phyloP scores from a whole-genome alignment of 2,113 vertebrate species.

The Fregata magnificens region DNA sequence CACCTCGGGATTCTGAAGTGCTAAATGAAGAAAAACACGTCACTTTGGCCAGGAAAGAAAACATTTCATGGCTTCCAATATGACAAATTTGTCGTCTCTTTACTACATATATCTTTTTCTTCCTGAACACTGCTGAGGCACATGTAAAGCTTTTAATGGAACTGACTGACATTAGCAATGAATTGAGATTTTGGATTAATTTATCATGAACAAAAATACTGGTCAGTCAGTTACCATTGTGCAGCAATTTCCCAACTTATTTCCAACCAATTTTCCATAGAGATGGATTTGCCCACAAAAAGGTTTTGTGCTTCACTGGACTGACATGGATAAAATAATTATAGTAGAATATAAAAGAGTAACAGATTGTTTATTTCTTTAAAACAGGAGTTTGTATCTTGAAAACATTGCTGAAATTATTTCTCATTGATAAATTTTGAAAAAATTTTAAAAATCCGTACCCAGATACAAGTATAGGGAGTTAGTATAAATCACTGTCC shows the following conservation, averaged over 20 bases:
- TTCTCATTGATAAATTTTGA: background rate
- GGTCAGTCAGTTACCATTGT: background rate
- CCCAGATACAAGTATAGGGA: background rate
- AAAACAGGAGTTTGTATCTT: background rate
- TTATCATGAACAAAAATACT: background rate
- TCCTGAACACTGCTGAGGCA: background rate
- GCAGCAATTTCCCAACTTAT: background rate
- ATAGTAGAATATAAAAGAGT: background rate
- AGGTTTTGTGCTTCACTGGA: background rate
- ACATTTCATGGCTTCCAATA: background rate
- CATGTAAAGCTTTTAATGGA: background rate
- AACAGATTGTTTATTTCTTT: background rate
- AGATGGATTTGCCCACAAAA: background rate
- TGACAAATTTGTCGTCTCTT: background rate
- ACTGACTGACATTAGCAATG: background rate
- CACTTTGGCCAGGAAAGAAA: background rate
- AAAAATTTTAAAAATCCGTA: background rate
- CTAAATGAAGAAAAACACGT: conserved; percentile 66
- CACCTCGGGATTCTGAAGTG: conserved; percentile 96
- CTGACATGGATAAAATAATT: background rate
- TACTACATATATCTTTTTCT: background rate
- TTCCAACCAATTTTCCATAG: background rate
- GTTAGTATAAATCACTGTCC: background rate
- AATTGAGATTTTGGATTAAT: background rate
- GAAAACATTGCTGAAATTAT: background rate